Conservation (phyloP, 2,888 invertebrate species). For the Chrysodeixis includens region DNA sequence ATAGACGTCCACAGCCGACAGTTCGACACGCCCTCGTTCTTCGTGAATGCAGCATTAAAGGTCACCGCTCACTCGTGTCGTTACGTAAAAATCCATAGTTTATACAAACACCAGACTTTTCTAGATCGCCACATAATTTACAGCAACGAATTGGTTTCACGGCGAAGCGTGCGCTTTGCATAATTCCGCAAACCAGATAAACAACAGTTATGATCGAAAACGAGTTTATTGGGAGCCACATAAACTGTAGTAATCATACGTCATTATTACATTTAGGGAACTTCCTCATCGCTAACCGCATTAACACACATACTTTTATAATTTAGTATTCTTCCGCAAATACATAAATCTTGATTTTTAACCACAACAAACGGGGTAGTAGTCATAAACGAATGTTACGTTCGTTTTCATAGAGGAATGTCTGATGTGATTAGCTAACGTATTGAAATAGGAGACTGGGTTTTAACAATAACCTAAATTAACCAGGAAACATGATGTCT, state of each 20-base stretch:
- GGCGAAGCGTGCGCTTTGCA: constrained; percentile 19
- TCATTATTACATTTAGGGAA: constrained; percentile 33
- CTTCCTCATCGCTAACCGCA: constrained; percentile 50
- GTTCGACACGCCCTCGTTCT: constrained; percentile 44
- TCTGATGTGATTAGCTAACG: constrained; percentile 14
- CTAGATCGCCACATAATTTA: constrained; percentile 29
- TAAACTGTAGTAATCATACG: constrained; percentile 47
- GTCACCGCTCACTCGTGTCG: constrained; percentile 26
- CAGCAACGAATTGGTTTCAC: constrained; percentile 25
- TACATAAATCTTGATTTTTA: constrained; percentile 49
- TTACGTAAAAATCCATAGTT: constrained; percentile 31
- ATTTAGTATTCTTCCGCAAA: constrained; percentile 53
- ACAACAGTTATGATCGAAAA: constrained; percentile 35
- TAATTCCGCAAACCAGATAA: constrained; percentile 25
- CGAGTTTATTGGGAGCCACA: constrained; percentile 47
- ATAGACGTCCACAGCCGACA: constrained; percentile 43
- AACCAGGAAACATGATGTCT: constrained; percentile 71
- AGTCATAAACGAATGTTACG: constrained; percentile 40
- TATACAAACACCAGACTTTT: constrained; percentile 11
- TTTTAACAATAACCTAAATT: constrained; percentile 71
- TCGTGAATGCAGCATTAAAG: constrained; percentile 38
- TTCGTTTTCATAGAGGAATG: constrained; percentile 21
- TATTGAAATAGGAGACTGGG: constrained; percentile 53
- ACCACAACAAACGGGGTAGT: constrained; percentile 18
- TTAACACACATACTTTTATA: constrained; percentile 49